Percentiles rank a stretch among this genome's conserved stretches.
Evolutionary conservation across 1,140 invertebrate species (phyloP).

Genomic region (Luehdorfia chinensis): DNA sequence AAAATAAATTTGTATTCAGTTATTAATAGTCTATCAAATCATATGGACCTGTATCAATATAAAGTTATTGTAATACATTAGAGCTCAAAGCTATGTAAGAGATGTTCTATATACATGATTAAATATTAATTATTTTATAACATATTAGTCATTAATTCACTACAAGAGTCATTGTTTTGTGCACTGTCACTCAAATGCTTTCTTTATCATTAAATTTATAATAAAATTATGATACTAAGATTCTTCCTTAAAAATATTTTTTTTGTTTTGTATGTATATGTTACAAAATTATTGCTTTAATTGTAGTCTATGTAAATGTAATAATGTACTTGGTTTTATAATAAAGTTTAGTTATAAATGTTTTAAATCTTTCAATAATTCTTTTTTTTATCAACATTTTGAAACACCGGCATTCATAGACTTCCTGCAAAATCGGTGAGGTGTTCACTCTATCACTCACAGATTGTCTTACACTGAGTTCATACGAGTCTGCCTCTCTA

Average conservation of each 20-base stretch:
- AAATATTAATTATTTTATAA: background rate
- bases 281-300: background rate
- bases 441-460: no score
- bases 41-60: slow-evolving; percentile 5
- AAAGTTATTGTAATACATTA: background rate
- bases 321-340: background rate
- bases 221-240: no score
- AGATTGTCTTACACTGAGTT: no score
- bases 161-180: background rate
- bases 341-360: background rate
- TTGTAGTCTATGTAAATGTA: no score
- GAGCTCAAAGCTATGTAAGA: slow-evolving; percentile 11
- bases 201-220: background rate
- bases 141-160: background rate
- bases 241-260: background rate
- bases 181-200: background rate
- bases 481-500: no score
- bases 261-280: background rate
- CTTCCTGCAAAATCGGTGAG: no score
- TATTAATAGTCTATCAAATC: background rate
- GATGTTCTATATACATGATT: slow-evolving; percentile 2
- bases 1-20: background rate
- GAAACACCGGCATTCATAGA: no score
- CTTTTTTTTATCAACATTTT: no score
- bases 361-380: background rate